Evolutionary conservation across 2,888 invertebrate genomes (phyloP).

Genomic region (Bruchidius siliquastri): DNA sequence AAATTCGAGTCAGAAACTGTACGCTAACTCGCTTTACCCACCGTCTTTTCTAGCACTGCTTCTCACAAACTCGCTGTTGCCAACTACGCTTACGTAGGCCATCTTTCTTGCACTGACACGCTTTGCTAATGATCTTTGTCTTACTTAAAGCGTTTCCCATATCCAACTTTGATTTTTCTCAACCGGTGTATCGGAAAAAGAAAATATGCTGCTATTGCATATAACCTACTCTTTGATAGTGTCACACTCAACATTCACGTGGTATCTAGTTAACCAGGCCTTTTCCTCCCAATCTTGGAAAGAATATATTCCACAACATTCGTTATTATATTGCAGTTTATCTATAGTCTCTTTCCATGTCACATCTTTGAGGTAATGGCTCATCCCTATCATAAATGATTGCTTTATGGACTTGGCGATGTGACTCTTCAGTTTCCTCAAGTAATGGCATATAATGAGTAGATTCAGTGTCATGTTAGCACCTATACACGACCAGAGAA

Average conservation of each 20-base stretch:
- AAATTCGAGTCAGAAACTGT: too few relatives aligned
- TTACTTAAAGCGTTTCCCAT: too few relatives aligned
- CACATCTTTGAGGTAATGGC: slow-evolving; percentile 54
- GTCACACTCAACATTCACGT: slow-evolving; percentile 33
- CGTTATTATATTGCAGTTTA: slow-evolving; percentile 52
- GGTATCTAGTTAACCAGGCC: slow-evolving; percentile 56
- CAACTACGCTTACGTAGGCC: too few relatives aligned
- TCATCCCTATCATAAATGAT: slow-evolving; percentile 54
- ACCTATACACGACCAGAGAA: slow-evolving; percentile 41
- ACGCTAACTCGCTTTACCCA: too few relatives aligned
- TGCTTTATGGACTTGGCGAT: slow-evolving; percentile 47
- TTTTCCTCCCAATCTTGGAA: slow-evolving; percentile 57
- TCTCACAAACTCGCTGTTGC: too few relatives aligned
- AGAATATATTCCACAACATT: slow-evolving; percentile 55
- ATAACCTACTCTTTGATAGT: slow-evolving; percentile 36
- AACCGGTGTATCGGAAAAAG: too few relatives aligned
- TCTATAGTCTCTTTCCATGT: slow-evolving; percentile 56
- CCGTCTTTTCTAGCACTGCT: too few relatives aligned
- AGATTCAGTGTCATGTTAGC: slow-evolving; percentile 40
- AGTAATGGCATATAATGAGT: slow-evolving; percentile 37
- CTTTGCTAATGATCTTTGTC: too few relatives aligned
- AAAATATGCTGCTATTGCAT: too few relatives aligned
- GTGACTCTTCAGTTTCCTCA: slow-evolving; percentile 42
- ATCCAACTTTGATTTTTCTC: too few relatives aligned
- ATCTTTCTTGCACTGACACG: too few relatives aligned